Evolutionary conservation across 2,113 vertebrate genomes (phyloP).

Genomic region (Lichenostomus cassidix): DNA sequence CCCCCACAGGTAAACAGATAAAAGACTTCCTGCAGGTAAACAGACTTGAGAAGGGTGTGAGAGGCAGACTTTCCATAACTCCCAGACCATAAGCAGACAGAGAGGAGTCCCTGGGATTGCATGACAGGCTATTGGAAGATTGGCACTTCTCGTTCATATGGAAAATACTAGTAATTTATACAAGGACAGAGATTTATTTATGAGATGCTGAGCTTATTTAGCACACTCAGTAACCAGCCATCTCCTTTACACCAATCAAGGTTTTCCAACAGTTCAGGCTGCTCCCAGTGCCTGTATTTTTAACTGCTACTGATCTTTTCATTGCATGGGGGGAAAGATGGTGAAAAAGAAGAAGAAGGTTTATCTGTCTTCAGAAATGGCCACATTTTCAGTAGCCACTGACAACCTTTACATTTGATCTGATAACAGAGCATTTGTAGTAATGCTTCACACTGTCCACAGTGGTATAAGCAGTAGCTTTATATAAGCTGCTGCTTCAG

Average conservation of each 20-base stretch:
- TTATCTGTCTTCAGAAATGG: neutral
- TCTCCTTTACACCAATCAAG: neutral
- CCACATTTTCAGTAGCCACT: neutral
- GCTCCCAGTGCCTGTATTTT: neutral
- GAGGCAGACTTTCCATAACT: neutral
- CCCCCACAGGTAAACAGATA: neutral
- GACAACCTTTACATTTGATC: neutral
- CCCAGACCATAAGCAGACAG: neutral
- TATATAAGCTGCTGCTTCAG: neutral
- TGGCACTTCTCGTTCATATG: fast-evolving
- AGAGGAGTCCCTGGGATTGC: neutral
- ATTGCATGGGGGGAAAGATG: neutral
- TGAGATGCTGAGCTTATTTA: neutral
- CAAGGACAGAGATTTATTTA: neutral
- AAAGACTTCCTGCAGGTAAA: neutral
- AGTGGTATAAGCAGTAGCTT: neutral
- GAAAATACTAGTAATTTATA: neutral
- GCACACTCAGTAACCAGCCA: neutral
- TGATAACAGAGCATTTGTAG: neutral
- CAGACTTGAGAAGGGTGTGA: neutral
- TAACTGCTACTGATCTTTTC: neutral
- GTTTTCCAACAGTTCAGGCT: neutral
- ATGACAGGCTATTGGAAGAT: neutral
- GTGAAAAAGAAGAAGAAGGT: neutral
- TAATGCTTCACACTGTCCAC: neutral